Conservation (phyloP, 2,888 invertebrate species). For the Drosophila nigricruria region DNA sequence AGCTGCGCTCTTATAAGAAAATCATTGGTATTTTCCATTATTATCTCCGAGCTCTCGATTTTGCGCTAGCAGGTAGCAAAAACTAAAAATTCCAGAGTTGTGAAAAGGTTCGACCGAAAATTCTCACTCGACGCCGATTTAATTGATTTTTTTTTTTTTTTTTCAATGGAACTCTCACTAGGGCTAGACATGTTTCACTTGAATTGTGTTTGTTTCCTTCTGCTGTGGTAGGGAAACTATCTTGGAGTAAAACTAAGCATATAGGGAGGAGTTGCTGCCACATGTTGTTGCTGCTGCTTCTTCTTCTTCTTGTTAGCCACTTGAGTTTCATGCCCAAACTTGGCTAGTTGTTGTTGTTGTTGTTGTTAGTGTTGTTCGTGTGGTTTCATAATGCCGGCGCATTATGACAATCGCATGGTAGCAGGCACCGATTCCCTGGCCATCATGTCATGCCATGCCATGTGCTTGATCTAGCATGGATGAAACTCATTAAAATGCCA, state of each 20-base stretch:
- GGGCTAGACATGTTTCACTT: slow-evolving; percentile 26
- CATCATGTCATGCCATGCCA: slow-evolving; percentile 20
- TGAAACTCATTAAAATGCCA: slow-evolving; percentile 54
- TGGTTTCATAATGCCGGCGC: slow-evolving; percentile 65
- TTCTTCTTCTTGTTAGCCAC: slow-evolving; percentile 33
- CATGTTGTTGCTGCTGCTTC: slow-evolving; percentile 29
- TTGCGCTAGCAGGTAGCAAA: slow-evolving; percentile 53
- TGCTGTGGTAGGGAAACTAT: slow-evolving; percentile 7
- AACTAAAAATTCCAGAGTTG: slow-evolving; percentile 38
- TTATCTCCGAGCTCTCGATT: slow-evolving; percentile 11
- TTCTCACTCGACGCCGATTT: slow-evolving; percentile 16
- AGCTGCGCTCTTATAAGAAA: slow-evolving; percentile 16
- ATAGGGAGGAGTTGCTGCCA: slow-evolving; percentile 28
- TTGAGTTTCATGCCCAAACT: slow-evolving; percentile 54
- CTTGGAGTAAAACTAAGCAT: neutral
- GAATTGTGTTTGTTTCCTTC: slow-evolving; percentile 23
- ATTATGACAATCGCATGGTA: slow-evolving; percentile 32
- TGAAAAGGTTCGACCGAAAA: slow-evolving; percentile 47
- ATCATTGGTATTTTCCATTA: slow-evolving; percentile 6
- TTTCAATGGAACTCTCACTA: slow-evolving; percentile 49
- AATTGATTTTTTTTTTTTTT: slow-evolving; percentile 51
- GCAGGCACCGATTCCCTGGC: slow-evolving; percentile 20
- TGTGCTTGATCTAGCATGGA: slow-evolving; percentile 43
- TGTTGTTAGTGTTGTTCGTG: slow-evolving; percentile 53
- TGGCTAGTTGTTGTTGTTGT: slow-evolving; percentile 17